Base-by-base conservation (phyloP, 2,888 invertebrate genomes). In the Synanthedon andrenaeformis region DNA sequence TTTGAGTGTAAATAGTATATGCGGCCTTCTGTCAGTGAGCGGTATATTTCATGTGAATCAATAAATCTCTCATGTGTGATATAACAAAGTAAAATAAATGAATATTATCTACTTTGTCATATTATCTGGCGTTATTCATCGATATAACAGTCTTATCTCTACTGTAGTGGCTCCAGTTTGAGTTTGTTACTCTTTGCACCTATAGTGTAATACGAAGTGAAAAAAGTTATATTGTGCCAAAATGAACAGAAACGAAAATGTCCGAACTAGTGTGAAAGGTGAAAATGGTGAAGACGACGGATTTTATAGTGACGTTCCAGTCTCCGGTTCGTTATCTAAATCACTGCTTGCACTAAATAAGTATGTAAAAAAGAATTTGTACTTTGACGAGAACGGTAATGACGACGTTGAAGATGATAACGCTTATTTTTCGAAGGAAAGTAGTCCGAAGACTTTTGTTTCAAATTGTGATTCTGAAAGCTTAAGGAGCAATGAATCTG, bases 351-450 rank as follows among this genome's bases (percentile, higher is more conserved):
- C 87, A n/a, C 62, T 86, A 45, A 87, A 87, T 59, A 80, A 76
- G 58, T 87, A 79, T 58, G 74, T 87, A 3, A 86, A 82, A 62
- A 81, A 80, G 55, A 86, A 86, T 75, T 72, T 87, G 57, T 68
- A 82, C 10, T 79, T 78, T 52, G 84, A 82, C 53, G 78, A 83
- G 55, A 74, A 70, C 58, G 76, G 63, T 61, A 48, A 49, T 4
- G 53, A 54, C 41, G 72, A 73, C 55, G 66, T 65, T 17, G 61
- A 63, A 23, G 61, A 69, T 51, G 86, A 87, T 56, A 69, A 70
- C 53, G 81, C 78, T 19, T 86, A 83, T 62, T 85, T 81, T 65
- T 82, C 86, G 41, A 85, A 85, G 62, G 85, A 85, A 65, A 82
- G 74, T 52, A 85, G 81, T 54, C 85, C 86, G 12, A 82, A 78